Conservation (phyloP, 2,113 vertebrate species). For the Rhadina sibilatrix region DNA sequence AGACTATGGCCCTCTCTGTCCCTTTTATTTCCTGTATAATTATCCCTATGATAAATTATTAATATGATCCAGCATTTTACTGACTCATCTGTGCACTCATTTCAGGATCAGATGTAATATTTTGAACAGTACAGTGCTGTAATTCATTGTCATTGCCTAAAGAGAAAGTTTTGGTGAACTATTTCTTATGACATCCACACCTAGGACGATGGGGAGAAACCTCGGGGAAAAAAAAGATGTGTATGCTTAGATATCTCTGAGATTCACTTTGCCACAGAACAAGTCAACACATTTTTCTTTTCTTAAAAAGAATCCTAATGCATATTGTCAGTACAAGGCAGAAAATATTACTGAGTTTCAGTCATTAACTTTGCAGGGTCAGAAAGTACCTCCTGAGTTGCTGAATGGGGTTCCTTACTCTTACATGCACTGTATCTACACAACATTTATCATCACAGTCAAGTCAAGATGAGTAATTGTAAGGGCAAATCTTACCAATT, state of each 20-base stretch:
- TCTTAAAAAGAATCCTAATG: neutral
- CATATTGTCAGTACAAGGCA: neutral
- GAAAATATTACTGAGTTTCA: neutral
- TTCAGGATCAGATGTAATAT: neutral
- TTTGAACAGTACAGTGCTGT: neutral
- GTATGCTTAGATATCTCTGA: neutral
- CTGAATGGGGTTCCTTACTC: neutral
- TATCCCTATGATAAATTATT: slow-evolving; percentile 47
- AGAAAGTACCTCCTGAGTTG: neutral
- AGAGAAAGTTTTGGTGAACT: neutral
- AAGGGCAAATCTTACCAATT: neutral
- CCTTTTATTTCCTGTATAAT: slow-evolving; percentile 46
- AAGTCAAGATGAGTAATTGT: neutral
- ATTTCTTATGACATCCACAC: neutral
- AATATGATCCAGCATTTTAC: slow-evolving; percentile 21
- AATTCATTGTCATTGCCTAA: neutral
- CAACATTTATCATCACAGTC: neutral
- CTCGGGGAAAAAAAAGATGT: neutral
- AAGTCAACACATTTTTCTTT: neutral
- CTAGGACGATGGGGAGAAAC: neutral
- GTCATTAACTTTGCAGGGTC: neutral
- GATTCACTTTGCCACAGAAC: neutral
- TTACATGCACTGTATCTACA: neutral
- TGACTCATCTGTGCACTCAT: neutral
- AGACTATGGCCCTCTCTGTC: neutral